A percentile compares a stretch with the other conserved stretches of the same genome.
Conservation (phyloP, 1,140 invertebrate genomes). For the Maniola jurtina region DNA sequence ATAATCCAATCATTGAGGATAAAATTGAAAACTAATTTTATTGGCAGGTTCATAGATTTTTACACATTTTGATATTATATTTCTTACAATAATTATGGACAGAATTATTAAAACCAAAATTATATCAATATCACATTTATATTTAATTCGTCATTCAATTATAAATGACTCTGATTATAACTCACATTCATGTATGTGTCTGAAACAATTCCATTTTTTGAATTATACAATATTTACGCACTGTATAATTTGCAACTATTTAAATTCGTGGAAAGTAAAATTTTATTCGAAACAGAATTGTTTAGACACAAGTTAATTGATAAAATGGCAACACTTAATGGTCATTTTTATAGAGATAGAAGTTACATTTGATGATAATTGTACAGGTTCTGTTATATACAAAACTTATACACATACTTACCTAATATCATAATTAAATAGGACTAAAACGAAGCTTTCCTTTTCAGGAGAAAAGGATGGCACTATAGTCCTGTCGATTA, state of each 20-base stretch:
- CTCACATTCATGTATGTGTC: conserved; percentile 29
- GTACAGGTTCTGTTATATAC: neutral
- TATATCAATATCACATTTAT: conserved; percentile 60
- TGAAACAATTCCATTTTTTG: conserved; percentile 23
- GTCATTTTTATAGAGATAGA: conserved; percentile 4
- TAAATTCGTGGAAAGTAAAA: neutral
- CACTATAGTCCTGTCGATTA: too few relatives aligned
- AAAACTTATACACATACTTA: neutral
- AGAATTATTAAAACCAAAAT: conserved; percentile 64
- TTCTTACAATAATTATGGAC: conserved; percentile 55
- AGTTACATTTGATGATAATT: neutral
- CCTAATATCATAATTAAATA: neutral
- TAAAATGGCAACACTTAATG: conserved; percentile 35
- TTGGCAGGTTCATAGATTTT: conserved; percentile 33
- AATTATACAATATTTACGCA: neutral
- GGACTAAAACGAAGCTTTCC: neutral
- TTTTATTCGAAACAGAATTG: conserved; percentile 8
- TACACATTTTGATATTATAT: conserved; percentile 36
- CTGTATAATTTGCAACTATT: conserved; percentile 1
- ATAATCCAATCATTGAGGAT: neutral
- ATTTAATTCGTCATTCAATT: conserved; percentile 39
- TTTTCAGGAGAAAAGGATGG: conserved; percentile 1
- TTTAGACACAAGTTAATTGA: conserved; percentile 20
- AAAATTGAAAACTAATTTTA: conserved; percentile 12
- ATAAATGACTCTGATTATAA: conserved; percentile 19